Conservation (phyloP, 1,140 invertebrate genomes). For the Drosophila lowei region DNA sequence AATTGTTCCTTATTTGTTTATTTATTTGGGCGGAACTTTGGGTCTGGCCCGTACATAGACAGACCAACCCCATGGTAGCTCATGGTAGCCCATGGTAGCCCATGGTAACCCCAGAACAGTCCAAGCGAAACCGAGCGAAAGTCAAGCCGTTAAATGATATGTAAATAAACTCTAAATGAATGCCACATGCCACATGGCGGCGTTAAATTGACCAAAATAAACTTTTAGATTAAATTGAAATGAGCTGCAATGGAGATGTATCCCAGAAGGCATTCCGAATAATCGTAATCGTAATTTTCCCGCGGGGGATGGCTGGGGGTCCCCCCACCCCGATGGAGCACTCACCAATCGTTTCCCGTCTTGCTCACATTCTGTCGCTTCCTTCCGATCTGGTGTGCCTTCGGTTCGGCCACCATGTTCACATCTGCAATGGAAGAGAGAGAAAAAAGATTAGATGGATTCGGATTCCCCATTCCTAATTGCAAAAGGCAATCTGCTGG, state of each 20-base stretch:
- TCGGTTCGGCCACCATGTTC: slow-evolving; percentile 93
- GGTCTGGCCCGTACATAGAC: no score
- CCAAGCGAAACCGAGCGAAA: slow-evolving; percentile 4
- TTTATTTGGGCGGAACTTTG: slow-evolving; percentile 36
- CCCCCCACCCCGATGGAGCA: no score
- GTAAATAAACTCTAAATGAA: slow-evolving; percentile 71
- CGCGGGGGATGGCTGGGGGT: no score
- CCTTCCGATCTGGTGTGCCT: slow-evolving; percentile 91
- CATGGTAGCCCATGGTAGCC: no score
- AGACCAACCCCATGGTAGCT: no score
- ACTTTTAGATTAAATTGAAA: slow-evolving; percentile 73
- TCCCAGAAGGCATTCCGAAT: neutral
- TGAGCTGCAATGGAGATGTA: neutral
- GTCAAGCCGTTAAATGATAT: slow-evolving; percentile 73
- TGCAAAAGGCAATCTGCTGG: slow-evolving; percentile 39
- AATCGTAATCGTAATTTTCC: neutral
- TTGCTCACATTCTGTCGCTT: slow-evolving; percentile 91
- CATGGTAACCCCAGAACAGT: neutral
- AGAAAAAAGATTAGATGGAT: slow-evolving; percentile 3
- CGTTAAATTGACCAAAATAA: slow-evolving; percentile 69
- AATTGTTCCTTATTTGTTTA: slow-evolving; percentile 72
- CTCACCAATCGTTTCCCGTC: slow-evolving; percentile 92
- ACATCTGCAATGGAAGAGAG: slow-evolving; percentile 73
- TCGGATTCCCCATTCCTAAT: slow-evolving; percentile 17
- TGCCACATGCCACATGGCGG: slow-evolving; percentile 62